phyloP scores from a whole-genome alignment of 2,888 invertebrate species.

The Drosophila picticornis region DNA sequence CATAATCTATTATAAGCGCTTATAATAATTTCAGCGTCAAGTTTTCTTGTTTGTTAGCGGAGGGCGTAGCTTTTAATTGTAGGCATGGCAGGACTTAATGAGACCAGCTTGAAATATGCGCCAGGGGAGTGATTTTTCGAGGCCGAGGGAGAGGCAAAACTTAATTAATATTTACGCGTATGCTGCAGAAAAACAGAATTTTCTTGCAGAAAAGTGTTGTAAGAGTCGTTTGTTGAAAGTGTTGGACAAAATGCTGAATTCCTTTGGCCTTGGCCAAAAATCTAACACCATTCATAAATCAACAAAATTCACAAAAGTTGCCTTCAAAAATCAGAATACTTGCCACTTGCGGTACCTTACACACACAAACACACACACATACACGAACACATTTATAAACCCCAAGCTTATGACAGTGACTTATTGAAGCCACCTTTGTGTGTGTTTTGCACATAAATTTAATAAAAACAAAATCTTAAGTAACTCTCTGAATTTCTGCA shows the following conservation, averaged over 20 bases:
- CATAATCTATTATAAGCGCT: slow-evolving; percentile 68
- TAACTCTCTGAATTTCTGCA: background rate
- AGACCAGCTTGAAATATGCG: slow-evolving; percentile 39
- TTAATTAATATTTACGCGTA: slow-evolving; percentile 51
- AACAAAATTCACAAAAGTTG: slow-evolving; percentile 64
- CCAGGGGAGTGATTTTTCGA: slow-evolving; percentile 38
- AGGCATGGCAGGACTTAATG: slow-evolving; percentile 66
- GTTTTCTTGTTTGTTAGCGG: slow-evolving; percentile 13
- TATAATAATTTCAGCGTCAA: slow-evolving; percentile 53
- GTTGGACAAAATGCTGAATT: slow-evolving; percentile 36
- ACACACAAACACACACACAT: slow-evolving; percentile 7
- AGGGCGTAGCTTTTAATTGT: slow-evolving; percentile 57
- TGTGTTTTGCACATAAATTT: slow-evolving; percentile 61
- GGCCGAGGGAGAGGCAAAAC: slow-evolving; percentile 12
- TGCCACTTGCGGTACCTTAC: slow-evolving; percentile 37
- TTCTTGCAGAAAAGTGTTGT: slow-evolving; percentile 7
- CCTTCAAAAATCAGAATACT: slow-evolving; percentile 53
- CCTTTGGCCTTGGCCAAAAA: slow-evolving; percentile 25
- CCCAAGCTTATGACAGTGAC: slow-evolving; percentile 68
- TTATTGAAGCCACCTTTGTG: slow-evolving; percentile 52
- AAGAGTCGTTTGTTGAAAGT: slow-evolving; percentile 24
- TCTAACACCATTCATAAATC: slow-evolving; percentile 63
- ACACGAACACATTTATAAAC: slow-evolving; percentile 16
- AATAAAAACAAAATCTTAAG: slow-evolving; percentile 51
- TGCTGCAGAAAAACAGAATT: background rate